These are phyloP conservation scores for Bugulina stolonifera DNA, from an alignment of 2,888 invertebrate species.

Conservation along the genomic window DNA sequence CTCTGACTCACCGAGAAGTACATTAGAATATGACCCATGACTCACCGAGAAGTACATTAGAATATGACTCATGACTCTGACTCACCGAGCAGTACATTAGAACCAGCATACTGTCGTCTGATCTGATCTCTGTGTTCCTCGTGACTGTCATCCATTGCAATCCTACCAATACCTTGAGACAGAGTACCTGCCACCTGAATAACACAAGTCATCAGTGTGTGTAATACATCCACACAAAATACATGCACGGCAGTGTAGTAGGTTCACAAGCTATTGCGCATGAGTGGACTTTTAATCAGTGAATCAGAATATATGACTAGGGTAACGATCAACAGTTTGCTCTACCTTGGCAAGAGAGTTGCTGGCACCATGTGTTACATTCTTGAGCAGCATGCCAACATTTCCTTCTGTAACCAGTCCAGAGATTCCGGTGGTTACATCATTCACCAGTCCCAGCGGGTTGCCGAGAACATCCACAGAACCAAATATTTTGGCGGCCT, in stretches of 20 bases:
- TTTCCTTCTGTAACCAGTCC: slow-evolving; percentile 87
- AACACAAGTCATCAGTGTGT: neutral
- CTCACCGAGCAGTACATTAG: slow-evolving; percentile 22
- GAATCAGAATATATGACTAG: too few species aligned
- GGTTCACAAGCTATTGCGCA: too few species aligned
- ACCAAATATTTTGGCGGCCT: slow-evolving; percentile 88
- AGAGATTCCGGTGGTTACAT: slow-evolving; percentile 89
- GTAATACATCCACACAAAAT: neutral
- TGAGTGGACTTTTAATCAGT: neutral
- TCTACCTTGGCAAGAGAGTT: slow-evolving; percentile 89
- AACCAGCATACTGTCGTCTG: slow-evolving; percentile 53
- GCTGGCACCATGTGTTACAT: slow-evolving; percentile 92
- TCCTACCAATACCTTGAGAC: slow-evolving; percentile 82
- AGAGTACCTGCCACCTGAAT: slow-evolving; percentile 64
- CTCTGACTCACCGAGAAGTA: too few species aligned
- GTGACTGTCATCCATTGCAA: slow-evolving; percentile 83
- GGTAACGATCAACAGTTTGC: too few species aligned
- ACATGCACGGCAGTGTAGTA: neutral
- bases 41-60: too few species aligned
- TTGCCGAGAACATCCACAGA: slow-evolving; percentile 97
- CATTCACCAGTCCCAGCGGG: slow-evolving; percentile 89
- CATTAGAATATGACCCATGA: too few species aligned
- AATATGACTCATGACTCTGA: too few species aligned
- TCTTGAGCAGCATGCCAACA: slow-evolving; percentile 82
- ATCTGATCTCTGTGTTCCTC: slow-evolving; percentile 77